A percentile compares a stretch with the other conserved stretches of the same genome.
Evolutionary conservation across 2,797 vertebrate species (phyloP).

Genomic region (Neostethus bicornis): DNA sequence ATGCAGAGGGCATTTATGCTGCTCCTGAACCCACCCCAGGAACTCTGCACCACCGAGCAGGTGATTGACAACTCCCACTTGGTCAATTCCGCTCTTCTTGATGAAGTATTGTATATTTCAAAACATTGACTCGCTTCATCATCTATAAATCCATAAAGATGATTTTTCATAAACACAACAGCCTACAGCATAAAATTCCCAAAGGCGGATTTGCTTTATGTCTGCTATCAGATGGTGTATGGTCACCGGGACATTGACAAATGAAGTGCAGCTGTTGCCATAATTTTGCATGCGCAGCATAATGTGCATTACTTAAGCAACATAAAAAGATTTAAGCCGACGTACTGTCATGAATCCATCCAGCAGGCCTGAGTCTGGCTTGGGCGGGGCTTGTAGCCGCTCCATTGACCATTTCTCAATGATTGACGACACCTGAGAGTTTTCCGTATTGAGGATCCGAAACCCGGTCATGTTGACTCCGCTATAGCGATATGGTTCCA

Average conservation of each 20-base stretch:
- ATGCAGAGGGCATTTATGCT: constrained; percentile 34
- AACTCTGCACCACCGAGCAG: constrained; percentile 11
- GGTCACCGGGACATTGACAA: constrained; percentile 5
- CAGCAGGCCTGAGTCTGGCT: constrained; percentile 96
- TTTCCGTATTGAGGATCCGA: constrained; percentile 95
- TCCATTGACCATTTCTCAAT: constrained; percentile 99
- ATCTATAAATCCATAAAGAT: constrained; percentile 10
- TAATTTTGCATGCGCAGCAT: constrained; percentile 31
- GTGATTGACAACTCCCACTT: constrained; percentile 53
- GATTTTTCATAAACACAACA: constrained; percentile 9
- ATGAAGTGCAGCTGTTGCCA: constrained; percentile 8
- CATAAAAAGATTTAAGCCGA: constrained; percentile 16
- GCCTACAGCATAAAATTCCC: constrained; percentile 10
- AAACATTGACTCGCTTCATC: constrained; percentile 21
- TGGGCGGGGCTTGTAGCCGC: constrained; percentile 93
- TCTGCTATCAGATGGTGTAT: constrained; percentile 21
- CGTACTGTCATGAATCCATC: constrained; percentile 98
- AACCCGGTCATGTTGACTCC: constrained; percentile 99
- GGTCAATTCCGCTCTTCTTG: constrained; percentile 1
- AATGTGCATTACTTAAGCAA: constrained; percentile 15
- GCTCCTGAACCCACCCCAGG: constrained; percentile 27
- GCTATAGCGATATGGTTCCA: constrained; percentile 95
- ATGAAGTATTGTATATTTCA: constrained; percentile 14
- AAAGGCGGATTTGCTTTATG: constrained; percentile 11
- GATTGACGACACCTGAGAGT: constrained; percentile 93